Conservation (phyloP, 2,797 vertebrate genomes). For the Hoplostethus atlanticus region DNA sequence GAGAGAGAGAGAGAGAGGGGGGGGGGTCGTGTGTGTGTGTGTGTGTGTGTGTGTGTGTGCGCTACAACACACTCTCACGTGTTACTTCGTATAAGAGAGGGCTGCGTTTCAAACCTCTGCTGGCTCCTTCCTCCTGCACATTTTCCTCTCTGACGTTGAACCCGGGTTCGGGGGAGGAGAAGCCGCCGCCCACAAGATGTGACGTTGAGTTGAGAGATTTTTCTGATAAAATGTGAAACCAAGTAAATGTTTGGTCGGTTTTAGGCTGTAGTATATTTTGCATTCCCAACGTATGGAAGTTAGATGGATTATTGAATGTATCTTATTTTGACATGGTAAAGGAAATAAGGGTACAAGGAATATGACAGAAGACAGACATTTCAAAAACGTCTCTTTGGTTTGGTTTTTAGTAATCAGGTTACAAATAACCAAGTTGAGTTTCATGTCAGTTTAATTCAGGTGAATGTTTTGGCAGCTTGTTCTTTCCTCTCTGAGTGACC, state of each 20-base stretch:
- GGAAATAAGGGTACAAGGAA: no score
- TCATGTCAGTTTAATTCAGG: no score
- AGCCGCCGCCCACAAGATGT: background rate
- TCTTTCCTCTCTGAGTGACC: no score
- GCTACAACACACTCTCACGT: constrained; percentile 51
- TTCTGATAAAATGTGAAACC: background rate
- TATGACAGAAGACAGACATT: no score
- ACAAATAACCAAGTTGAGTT: no score
- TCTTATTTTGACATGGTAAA: no score
- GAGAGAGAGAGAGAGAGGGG: constrained; percentile 1
- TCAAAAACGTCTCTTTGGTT: no score
- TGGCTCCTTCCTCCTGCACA: constrained; percentile 28
- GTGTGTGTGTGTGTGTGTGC: constrained; percentile 18
- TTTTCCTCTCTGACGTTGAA: constrained; percentile 34
- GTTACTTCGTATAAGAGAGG: constrained; percentile 24
- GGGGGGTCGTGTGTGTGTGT: constrained; percentile 40
- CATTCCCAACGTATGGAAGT: no score
- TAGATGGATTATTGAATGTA: no score
- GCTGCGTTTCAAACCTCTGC: constrained; percentile 59
- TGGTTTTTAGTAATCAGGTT: no score
- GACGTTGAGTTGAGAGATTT: constrained; percentile 4
- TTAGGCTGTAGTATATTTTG: no score
- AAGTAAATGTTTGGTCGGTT: background rate
- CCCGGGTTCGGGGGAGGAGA: constrained; percentile 8
- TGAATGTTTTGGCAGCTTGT: no score